Base-by-base conservation (phyloP, 1,140 invertebrate species). In the roundworm (Caenorhabditis elegans) region DNA sequence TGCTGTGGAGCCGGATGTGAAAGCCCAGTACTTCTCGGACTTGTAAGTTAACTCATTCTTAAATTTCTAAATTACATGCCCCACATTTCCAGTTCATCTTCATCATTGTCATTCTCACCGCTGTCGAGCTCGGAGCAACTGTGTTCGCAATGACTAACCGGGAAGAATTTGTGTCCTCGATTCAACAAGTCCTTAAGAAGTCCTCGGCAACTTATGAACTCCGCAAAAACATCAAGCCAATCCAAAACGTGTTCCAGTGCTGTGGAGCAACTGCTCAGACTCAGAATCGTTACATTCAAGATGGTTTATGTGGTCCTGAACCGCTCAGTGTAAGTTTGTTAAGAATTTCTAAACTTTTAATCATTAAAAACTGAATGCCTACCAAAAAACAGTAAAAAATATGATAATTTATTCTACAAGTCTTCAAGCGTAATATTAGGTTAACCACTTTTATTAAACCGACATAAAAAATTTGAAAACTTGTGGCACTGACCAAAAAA, bases 1-100 rank as follows among this genome's bases (percentile, higher is more conserved):
- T 89, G 88, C 70, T 89, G 88, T 79, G 88, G 88, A 22, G 88
- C 88, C 6, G 85, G 82, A 8, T 90, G 87, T 70, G 87, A 89
- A 46, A 87, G 83, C 65, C 36, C 80, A 26, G 48, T 89, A 19
- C 47, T 87, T 10, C 80, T 89, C 17, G 87, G 85, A 55, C 43
- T 89, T 77, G 88, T 89, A 39, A 78, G 86, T 76, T 70, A n/a
- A n/a, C n/a, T n/a, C n/a, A 78, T 26, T 31, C 76, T 43, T 15
- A 10, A 82, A 49, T 82, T 51, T 13, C 78, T 31, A 77, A 13
- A 81, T 13, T 11, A 26, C 15, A 3, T 81, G 11, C 19, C 10
- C 15, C 10, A 82, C 85, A 83, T 76, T 15, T 48, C 70, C 77
- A 90, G 88, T 88, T 87, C 65, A 88, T 88, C 83, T 85, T 89